These are phyloP conservation scores for Notodonta dromedarius DNA, from an alignment of 2,888 invertebrate genomes.

Conservation along the genomic window DNA sequence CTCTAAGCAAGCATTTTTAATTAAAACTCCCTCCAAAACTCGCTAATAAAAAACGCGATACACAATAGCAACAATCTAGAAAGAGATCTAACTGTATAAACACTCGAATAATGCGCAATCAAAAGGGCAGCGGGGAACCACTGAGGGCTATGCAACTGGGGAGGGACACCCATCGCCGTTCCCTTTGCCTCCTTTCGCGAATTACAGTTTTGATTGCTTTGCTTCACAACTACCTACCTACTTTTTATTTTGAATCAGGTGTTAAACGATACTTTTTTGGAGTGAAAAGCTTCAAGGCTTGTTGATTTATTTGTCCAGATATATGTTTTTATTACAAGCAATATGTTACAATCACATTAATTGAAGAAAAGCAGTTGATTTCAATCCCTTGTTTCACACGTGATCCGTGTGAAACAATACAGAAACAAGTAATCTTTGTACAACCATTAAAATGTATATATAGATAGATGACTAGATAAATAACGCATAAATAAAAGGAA, in stretches of 20 bases:
- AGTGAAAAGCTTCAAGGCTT: background rate
- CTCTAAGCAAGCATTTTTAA: conserved; percentile 76
- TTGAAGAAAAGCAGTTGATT: no score
- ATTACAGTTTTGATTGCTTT: conserved; percentile 76
- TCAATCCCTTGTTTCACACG: no score
- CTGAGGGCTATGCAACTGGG: conserved; percentile 64
- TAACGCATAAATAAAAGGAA: background rate
- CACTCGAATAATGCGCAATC: conserved; percentile 82
- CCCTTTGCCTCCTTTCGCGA: conserved; percentile 49
- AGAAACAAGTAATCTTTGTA: no score
- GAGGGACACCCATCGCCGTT: conserved; percentile 38
- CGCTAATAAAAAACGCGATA: conserved; percentile 72
- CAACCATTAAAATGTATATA: no score
- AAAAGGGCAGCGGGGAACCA: conserved; percentile 78
- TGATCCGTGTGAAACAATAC: no score
- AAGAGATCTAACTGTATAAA: conserved; percentile 83
- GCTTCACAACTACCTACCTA: conserved; percentile 43
- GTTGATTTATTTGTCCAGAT: background rate
- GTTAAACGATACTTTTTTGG: conserved; percentile 8
- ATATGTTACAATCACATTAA: no score
- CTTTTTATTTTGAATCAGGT: conserved; percentile 29
- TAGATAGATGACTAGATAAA: no score
- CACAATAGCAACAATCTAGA: conserved; percentile 83
- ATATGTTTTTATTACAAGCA: no score
- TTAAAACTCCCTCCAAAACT: conserved; percentile 77